These are phyloP conservation scores for Machimus rusticus DNA, from an alignment of 2,888 invertebrate genomes.

Conservation along the genomic window DNA sequence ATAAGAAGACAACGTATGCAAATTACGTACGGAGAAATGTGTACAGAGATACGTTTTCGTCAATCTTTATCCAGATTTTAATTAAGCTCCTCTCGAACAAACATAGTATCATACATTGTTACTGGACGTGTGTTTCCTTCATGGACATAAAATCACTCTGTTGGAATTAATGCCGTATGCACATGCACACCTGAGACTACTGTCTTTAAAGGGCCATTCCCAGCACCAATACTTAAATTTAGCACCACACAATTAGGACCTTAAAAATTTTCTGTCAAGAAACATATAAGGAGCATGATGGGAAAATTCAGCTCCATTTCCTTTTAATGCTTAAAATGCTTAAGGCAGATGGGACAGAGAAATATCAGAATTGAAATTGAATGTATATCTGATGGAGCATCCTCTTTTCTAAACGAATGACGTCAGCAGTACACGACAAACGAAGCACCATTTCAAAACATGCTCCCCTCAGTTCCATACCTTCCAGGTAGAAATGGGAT, in stretches of 20 bases:
- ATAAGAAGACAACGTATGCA: background rate
- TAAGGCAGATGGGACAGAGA: background rate
- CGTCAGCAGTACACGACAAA: background rate
- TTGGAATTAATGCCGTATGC: background rate
- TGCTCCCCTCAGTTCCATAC: background rate
- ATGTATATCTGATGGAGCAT: background rate
- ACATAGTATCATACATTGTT: background rate
- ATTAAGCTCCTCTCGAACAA: background rate
- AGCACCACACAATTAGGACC: background rate
- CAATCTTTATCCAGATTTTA: background rate
- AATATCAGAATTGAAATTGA: background rate
- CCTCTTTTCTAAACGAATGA: background rate
- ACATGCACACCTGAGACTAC: background rate
- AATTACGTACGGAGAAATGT: background rate
- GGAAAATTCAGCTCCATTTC: background rate
- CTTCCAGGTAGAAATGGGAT: background rate
- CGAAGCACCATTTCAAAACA: background rate
- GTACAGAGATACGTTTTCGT: background rate
- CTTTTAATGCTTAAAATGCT: background rate
- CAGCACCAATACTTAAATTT: background rate
- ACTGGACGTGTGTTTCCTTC: background rate
- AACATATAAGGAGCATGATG: background rate
- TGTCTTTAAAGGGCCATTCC: background rate
- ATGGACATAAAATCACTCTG: background rate
- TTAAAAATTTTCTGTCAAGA: background rate